phyloP scores from a whole-genome alignment of 2,888 invertebrate genomes.

The Heliconius hortense region DNA sequence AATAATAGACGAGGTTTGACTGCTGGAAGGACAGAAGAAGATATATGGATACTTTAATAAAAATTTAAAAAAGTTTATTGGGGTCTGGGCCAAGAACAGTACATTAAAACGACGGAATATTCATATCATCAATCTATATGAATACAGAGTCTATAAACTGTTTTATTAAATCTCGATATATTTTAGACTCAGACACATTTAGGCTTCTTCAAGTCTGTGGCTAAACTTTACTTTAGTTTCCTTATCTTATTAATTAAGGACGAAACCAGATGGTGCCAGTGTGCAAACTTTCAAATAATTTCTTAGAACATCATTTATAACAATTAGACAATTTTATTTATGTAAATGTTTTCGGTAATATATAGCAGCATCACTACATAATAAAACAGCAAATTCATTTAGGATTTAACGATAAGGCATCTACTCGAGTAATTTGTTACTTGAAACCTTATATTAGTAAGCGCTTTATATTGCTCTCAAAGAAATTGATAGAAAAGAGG shows the following conservation, averaged over 20 bases:
- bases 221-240: not conserved
- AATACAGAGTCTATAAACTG: not conserved
- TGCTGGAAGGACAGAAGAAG: too few relatives aligned
- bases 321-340: conserved; percentile 1
- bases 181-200: not conserved
- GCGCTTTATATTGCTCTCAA: conserved; percentile 17
- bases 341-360: not conserved
- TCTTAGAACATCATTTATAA: not conserved
- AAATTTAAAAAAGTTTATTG: too few relatives aligned
- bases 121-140: not conserved
- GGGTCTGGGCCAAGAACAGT: too few relatives aligned
- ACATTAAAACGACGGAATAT: not conserved
- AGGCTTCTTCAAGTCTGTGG: conserved; percentile 1
- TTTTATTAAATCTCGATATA: not conserved
- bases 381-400: not conserved
- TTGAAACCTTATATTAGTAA: conserved; percentile 19
- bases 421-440: conserved; percentile 11
- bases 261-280: not conserved
- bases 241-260: conserved; percentile 1
- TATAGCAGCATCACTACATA: not conserved
- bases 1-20: too few relatives aligned
- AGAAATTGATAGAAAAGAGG: conserved; percentile 22
- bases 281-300: not conserved
- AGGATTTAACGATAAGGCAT: conserved; percentile 8
- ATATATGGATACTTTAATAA: too few relatives aligned